Conservation (phyloP, 2,888 invertebrate genomes). For the Sesia apiformis region DNA sequence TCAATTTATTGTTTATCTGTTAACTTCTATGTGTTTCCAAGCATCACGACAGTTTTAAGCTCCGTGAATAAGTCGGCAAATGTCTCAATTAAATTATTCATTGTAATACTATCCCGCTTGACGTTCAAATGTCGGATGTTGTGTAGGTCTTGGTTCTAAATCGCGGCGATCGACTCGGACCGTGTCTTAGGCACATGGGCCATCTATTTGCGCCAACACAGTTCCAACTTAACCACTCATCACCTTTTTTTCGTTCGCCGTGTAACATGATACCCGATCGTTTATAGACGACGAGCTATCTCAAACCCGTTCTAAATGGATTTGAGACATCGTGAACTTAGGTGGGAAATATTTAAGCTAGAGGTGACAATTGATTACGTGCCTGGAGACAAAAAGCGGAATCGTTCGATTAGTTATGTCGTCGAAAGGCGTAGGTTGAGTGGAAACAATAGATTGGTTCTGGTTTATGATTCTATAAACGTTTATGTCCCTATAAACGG, state of each 20-base stretch:
- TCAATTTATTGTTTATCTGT: too few species aligned
- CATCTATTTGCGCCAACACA: conserved; percentile 57
- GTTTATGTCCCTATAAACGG: conserved; percentile 69
- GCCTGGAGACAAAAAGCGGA: conserved; percentile 64
- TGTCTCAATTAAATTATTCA: conserved; percentile 6
- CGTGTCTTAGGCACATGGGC: conserved; percentile 31
- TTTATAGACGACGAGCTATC: conserved; percentile 53
- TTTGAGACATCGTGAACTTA: conserved; percentile 48
- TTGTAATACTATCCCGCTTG: conserved; percentile 37
- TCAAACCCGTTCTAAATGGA: conserved; percentile 63
- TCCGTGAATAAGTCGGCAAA: background rate
- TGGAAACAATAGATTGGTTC: conserved; percentile 66
- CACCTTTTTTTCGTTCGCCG: conserved; percentile 54
- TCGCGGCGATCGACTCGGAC: conserved; percentile 19
- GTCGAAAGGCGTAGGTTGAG: conserved; percentile 56
- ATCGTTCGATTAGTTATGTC: conserved; percentile 67
- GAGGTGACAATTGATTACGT: conserved; percentile 70
- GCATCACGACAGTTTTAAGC: too few species aligned
- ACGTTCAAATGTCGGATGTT: conserved; percentile 28
- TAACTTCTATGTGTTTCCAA: too few species aligned
- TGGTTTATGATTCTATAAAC: conserved; percentile 72
- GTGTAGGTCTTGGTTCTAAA: conserved; percentile 28
- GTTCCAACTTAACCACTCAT: conserved; percentile 51
- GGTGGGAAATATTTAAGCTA: conserved; percentile 55
- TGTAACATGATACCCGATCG: conserved; percentile 68